Percentiles rank a stretch among this genome's conserved stretches.
Conservation (phyloP, 2,113 vertebrate genomes). For the Megalops atlanticus region DNA sequence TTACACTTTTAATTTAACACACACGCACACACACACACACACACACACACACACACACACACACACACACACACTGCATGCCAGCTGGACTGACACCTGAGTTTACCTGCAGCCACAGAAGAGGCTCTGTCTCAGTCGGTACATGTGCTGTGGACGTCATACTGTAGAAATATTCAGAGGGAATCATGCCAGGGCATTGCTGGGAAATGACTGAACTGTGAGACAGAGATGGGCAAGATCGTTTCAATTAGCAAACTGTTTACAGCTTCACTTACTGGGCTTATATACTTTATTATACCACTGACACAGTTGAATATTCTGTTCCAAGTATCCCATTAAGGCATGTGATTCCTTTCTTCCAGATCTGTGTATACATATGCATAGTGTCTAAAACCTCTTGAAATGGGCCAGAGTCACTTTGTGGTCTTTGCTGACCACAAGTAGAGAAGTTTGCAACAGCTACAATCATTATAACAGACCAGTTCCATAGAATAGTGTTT, state of each 20-base stretch:
- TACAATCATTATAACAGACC: neutral
- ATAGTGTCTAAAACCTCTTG: conserved; percentile 18
- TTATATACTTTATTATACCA: conserved; percentile 49
- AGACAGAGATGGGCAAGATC: conserved; percentile 57
- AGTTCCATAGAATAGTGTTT: conserved; percentile 14
- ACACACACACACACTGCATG: neutral
- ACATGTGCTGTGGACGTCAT: neutral
- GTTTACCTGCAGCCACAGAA: conserved; percentile 1
- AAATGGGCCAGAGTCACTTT: conserved; percentile 22
- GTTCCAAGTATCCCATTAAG: conserved; percentile 38
- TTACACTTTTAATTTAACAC: too few species aligned
- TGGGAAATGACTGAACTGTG: conserved; percentile 57
- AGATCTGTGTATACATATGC: conserved; percentile 30
- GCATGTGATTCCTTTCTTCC: conserved; percentile 35
- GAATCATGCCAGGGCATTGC: conserved; percentile 51
- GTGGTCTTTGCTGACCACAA: neutral
- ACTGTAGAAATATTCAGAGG: conserved; percentile 16
- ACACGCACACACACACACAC: neutral
- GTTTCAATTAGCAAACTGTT: conserved; percentile 59
- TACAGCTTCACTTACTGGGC: conserved; percentile 51
- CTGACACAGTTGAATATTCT: conserved; percentile 46
- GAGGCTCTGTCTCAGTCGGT: neutral
- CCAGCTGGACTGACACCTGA: neutral
- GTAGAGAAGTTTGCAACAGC: neutral
- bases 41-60: neutral